Conservation (phyloP, 2,113 vertebrate genomes). For the Rattus rattus region DNA sequence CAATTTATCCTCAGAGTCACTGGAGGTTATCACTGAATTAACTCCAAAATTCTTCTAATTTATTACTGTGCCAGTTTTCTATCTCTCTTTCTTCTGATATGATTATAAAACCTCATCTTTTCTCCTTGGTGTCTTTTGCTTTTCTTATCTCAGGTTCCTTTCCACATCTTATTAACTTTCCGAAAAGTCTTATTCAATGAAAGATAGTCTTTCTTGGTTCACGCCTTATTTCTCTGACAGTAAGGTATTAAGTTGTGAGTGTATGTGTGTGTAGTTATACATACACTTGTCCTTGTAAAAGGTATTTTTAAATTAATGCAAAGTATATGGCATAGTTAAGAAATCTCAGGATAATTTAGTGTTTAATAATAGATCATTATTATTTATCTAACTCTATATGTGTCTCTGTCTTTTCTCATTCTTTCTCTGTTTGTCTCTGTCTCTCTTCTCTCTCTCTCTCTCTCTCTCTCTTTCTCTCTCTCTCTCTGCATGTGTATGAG, state of each 20-base stretch:
- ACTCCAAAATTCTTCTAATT: constrained; percentile 58
- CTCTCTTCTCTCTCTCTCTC: too few species aligned
- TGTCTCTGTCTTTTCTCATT: background rate
- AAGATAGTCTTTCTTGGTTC: constrained; percentile 51
- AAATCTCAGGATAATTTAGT: background rate
- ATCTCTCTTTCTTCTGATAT: constrained; percentile 56
- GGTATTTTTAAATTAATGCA: constrained; percentile 33
- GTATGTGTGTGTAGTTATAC: background rate
- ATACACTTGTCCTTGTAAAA: constrained; percentile 7
- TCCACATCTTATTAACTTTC: constrained; percentile 65
- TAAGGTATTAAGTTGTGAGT: background rate
- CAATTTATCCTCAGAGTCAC: constrained; percentile 49
- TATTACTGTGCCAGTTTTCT: constrained; percentile 66
- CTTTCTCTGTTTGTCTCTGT: background rate
- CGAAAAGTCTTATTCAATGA: constrained; percentile 40
- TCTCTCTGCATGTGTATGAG: background rate
- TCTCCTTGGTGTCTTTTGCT: constrained; percentile 57
- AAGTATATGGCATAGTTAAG: constrained; percentile 3
- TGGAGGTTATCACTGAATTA: constrained; percentile 71
- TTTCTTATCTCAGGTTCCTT: constrained; percentile 69
- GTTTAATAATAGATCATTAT: background rate
- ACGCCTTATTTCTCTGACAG: constrained; percentile 26
- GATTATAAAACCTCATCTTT: constrained; percentile 63
- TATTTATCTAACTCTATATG: background rate
- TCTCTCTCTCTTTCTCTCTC: background rate